A percentile compares a stretch with the other conserved stretches of the same genome.
phyloP scores from a whole-genome alignment of 2,113 vertebrate species.

The Lepisosteus osseus region DNA sequence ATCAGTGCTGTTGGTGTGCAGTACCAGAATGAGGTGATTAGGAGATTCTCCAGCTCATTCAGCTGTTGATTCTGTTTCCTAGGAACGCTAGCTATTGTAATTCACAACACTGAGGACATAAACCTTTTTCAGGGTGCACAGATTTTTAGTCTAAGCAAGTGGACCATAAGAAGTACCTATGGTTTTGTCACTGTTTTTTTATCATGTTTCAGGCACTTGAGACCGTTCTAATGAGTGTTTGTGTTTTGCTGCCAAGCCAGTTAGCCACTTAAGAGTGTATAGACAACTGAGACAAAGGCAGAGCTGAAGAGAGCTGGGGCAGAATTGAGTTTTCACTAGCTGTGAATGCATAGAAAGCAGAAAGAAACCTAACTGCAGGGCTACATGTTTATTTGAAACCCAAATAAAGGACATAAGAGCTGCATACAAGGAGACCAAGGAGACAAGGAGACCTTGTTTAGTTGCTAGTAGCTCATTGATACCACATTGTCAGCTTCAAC shows the following conservation, averaged over 20 bases:
- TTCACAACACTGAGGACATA: conserved; percentile 53
- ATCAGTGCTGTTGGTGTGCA: too few species aligned
- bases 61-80: conserved; percentile 54
- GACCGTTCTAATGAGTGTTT: conserved; percentile 35
- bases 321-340: not conserved
- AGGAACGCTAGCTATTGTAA: conserved; percentile 37
- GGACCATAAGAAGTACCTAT: conserved; percentile 32
- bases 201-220: conserved; percentile 15
- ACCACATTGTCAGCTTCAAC: too few species aligned
- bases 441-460: too few species aligned
- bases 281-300: not conserved
- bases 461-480: too few species aligned
- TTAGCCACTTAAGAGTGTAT: conserved; percentile 44
- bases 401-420: too few species aligned
- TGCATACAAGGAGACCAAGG: too few species aligned
- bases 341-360: not conserved
- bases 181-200: conserved; percentile 13
- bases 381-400: too few species aligned
- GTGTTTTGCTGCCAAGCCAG: conserved; percentile 32
- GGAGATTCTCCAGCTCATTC: conserved; percentile 49
- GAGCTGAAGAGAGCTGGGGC: not conserved
- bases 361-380: not conserved
- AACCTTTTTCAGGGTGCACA: conserved; percentile 48
- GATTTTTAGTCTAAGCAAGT: conserved; percentile 42
- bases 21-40: too few species aligned